Conservation (phyloP, 2,888 invertebrate species). For the Axea sp. region DNA sequence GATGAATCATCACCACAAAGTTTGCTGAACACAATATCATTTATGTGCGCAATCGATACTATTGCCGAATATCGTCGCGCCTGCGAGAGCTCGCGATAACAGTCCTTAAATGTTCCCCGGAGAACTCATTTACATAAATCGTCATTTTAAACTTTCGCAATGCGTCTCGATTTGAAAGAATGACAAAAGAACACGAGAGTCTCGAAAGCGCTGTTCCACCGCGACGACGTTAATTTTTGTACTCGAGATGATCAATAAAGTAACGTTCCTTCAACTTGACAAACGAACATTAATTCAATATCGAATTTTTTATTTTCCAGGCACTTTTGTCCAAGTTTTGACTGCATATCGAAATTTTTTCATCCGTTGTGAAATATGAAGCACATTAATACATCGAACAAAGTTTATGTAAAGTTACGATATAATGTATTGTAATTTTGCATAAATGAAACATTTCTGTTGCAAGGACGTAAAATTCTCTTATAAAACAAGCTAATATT, state of each 20-base stretch:
- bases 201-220: background rate
- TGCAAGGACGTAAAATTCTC: too few species aligned
- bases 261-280: slow-evolving; percentile 16
- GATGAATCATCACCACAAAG: slow-evolving; percentile 67
- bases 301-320: slow-evolving; percentile 15
- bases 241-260: slow-evolving; percentile 20
- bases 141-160: slow-evolving; percentile 43
- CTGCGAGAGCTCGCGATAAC: slow-evolving; percentile 25
- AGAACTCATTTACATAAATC: slow-evolving; percentile 48
- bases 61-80: slow-evolving; percentile 26
- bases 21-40: slow-evolving; percentile 53
- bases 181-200: slow-evolving; percentile 26
- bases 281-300: slow-evolving; percentile 44
- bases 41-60: slow-evolving; percentile 30
- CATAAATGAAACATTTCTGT: too few species aligned
- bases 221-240: slow-evolving; percentile 19
- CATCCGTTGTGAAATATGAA: slow-evolving; percentile 20
- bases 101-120: slow-evolving; percentile 39
- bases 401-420: slow-evolving; percentile 22
- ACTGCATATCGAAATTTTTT: slow-evolving; percentile 7
- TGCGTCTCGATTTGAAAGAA: slow-evolving; percentile 39
- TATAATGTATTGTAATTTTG: background rate
- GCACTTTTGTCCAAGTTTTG: slow-evolving; percentile 32
- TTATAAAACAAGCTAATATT: too few species aligned
- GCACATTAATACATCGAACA: slow-evolving; percentile 18